Evolutionary conservation across 2,113 vertebrate species (phyloP).

Genomic region (Phalacrocorax pelagicus): DNA sequence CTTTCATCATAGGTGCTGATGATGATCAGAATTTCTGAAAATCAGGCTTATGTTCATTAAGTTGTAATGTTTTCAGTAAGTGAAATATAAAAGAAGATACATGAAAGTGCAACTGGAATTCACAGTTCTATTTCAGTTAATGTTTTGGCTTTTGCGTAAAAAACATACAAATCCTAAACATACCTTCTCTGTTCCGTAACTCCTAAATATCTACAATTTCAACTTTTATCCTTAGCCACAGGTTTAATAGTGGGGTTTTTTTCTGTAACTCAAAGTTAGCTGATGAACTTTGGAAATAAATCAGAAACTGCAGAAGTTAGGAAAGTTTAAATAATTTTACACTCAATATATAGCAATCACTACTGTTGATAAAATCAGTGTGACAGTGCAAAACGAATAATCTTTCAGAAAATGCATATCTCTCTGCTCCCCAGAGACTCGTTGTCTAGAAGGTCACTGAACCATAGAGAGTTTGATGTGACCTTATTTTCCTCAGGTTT

Average conservation of each 20-base stretch:
- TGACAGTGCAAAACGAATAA: not conserved
- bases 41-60: not conserved
- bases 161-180: not conserved
- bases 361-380: not conserved
- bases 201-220: not conserved
- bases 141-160: not conserved
- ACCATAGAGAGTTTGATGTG: not conserved
- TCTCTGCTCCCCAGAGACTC: slow-evolving; percentile 16
- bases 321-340: slow-evolving; percentile 6
- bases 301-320: not conserved
- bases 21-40: not conserved
- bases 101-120: not conserved
- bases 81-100: not conserved
- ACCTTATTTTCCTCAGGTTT: slow-evolving; percentile 51
- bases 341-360: not conserved
- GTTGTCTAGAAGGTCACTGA: slow-evolving; percentile 34
- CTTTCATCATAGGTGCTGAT: not conserved
- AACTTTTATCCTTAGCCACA: not conserved
- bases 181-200: not conserved
- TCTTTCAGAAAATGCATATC: not conserved
- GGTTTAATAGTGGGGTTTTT: not conserved
- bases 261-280: not conserved
- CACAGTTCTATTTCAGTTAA: not conserved
- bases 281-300: not conserved
- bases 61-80: not conserved